Evolutionary conservation across 1,140 invertebrate species (phyloP).

Genomic region (Bombus waltoni): DNA sequence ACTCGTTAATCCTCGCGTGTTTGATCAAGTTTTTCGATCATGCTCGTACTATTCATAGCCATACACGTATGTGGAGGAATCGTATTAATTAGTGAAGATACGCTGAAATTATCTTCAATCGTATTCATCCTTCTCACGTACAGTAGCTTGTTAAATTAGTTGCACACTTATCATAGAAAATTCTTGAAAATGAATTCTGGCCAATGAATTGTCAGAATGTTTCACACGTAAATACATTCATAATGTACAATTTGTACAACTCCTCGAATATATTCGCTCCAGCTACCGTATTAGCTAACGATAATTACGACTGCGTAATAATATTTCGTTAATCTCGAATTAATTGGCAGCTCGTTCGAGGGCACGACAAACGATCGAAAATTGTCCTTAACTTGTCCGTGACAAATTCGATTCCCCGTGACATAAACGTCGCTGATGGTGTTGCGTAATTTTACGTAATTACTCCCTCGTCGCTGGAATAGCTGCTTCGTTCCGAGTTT

Average conservation of each 20-base stretch:
- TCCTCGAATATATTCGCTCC: neutral
- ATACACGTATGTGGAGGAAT: neutral
- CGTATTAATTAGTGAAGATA: slow-evolving; percentile 12
- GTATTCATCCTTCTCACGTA: neutral
- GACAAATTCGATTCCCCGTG: slow-evolving; percentile 38
- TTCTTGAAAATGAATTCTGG: too few species aligned
- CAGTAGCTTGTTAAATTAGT: neutral
- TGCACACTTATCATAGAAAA: neutral
- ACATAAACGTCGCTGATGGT: slow-evolving; percentile 43
- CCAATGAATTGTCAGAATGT: too few species aligned
- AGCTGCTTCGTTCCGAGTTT: slow-evolving; percentile 16
- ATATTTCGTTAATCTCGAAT: slow-evolving; percentile 55
- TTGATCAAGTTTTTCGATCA: slow-evolving; percentile 15
- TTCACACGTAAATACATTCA: neutral
- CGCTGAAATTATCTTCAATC: neutral
- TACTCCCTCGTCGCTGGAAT: slow-evolving; percentile 35
- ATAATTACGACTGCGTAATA: slow-evolving; percentile 35
- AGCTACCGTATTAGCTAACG: slow-evolving; percentile 37
- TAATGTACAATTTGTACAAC: neutral
- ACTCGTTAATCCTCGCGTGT: neutral
- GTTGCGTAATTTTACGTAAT: slow-evolving; percentile 60
- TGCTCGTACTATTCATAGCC: neutral
- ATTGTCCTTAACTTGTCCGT: slow-evolving; percentile 13
- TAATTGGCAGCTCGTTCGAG: slow-evolving; percentile 41
- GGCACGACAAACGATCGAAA: slow-evolving; percentile 5